phyloP scores from a whole-genome alignment of 35 echinoderm and acorn worm genomes.

The Ophiothrix spiculata region DNA sequence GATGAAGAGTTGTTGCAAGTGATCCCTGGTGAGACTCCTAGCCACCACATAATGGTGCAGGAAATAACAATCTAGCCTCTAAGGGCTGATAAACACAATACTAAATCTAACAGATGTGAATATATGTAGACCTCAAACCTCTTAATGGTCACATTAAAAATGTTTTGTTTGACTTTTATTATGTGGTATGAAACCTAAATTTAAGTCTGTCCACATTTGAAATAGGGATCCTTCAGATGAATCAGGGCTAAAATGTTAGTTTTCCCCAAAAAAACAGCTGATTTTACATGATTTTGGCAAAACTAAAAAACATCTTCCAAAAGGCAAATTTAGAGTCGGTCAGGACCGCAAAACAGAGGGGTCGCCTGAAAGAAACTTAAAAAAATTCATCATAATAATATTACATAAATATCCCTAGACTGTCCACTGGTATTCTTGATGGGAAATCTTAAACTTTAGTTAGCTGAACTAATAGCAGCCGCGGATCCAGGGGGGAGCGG shows the following conservation, averaged over 20 bases:
- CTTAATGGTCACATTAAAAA: not conserved
- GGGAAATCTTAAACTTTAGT: no score
- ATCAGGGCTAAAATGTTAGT: not conserved
- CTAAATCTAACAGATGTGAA: not conserved
- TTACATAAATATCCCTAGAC: not conserved
- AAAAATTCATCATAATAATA: not conserved
- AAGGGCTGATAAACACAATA: not conserved
- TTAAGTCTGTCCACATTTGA: no score
- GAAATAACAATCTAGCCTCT: not conserved
- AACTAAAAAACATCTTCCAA: not conserved
- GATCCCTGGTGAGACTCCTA: not conserved
- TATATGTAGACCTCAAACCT: constrained; percentile 4
- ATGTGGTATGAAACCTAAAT: not conserved
- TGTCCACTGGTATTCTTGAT: no score
- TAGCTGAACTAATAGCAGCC: no score
- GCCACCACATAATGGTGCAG: not conserved
- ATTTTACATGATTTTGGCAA: not conserved
- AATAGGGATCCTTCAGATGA: no score
- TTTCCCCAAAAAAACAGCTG: not conserved
- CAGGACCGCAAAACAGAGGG: no score
- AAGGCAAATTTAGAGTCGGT: not conserved
- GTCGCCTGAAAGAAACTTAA: not conserved
- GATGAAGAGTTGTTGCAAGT: not conserved
- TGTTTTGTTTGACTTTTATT: not conserved
- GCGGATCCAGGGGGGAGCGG: no score